Conservation (phyloP, 2,113 vertebrate genomes). For the Petroica traversi region DNA sequence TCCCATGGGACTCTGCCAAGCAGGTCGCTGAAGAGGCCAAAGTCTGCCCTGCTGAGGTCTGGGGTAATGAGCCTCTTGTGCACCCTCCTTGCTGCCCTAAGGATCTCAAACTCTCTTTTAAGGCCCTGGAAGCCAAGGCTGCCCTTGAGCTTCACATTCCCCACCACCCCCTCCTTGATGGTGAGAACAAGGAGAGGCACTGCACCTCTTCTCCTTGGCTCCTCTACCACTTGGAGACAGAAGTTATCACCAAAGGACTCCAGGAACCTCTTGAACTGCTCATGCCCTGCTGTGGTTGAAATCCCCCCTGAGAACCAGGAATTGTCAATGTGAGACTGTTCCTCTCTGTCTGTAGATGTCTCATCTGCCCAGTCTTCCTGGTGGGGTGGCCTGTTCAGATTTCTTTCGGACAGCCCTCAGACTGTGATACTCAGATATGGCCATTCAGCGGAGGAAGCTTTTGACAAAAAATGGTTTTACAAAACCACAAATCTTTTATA, state of each 20-base stretch:
- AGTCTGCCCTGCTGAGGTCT: not conserved
- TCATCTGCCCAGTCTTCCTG: not conserved
- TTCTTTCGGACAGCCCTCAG: not conserved
- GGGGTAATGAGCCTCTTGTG: not conserved
- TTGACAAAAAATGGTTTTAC: not conserved
- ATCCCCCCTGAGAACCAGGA: not conserved
- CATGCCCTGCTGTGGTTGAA: not conserved
- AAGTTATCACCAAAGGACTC: not conserved
- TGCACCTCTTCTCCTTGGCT: not conserved
- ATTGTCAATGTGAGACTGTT: not conserved
- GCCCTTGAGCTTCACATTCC: not conserved
- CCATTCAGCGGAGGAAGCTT: not conserved
- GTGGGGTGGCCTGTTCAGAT: not conserved
- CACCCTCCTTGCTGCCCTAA: fast-evolving
- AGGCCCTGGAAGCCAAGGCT: not conserved
- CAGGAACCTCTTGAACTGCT: not conserved
- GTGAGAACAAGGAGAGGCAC: not conserved
- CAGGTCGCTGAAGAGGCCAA: not conserved
- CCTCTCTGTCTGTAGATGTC: not conserved
- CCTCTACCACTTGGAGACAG: not conserved
- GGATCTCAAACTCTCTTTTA: not conserved
- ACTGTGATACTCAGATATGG: not conserved
- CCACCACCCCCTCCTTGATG: not conserved
- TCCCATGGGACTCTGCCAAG: not conserved
- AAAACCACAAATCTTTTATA: not conserved